Evolutionary conservation across 1,140 invertebrate genomes (phyloP), one percentile per base, ranked within the genome.

Genomic region (Ceratosolen fusciceps): DNA sequence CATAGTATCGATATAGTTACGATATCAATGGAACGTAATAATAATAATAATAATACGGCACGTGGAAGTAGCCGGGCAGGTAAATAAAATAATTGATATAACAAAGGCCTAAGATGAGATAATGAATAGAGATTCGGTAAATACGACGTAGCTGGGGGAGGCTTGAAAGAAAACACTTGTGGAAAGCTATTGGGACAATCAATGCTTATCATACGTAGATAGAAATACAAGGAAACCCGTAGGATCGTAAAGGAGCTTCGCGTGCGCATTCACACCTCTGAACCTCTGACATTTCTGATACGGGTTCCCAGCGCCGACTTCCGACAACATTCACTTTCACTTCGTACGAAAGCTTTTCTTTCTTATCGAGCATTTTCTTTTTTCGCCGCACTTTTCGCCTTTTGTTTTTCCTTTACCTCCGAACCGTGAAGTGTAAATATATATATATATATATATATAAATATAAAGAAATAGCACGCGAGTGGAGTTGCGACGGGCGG

Each of bases 331-430:
- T 65, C 60, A 65, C 60, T 65, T 65, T 37, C 60, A 65, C 58
- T 60, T 34, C 29, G 26, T 31, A 60, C 26, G 19, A 65, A 37
- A 37, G 60, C 60, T 65, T 65, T 65, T 65, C 31, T 37, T 65
- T n/a, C 54, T 37, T 65, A 9, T 65, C 60, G 9, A 65, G 31
- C 14, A 65, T 19, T 65, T 65, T 16, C 60, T 37, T 65, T 65
- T 65, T 60, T 16, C 39, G 12, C 58, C 58, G 19, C 29, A 60
- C 31, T 65, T 65, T 65, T 37, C 31, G 0, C 9, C 21, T 65
- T 65, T 65, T 65, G 19, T 65, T 37, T n/a, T 60, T 34, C 58
- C 31, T 37, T 65, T 65, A 65, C 37, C 31, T 19, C 19, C 0
- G 31, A n/a, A 8, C 34, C 37, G 31, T 21, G 16, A 37, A 65